Percentiles rank a stretch among this genome's conserved stretches.
These are phyloP conservation scores for Austrolebias charrua DNA, from an alignment of 2,797 vertebrate species.

Conservation along the genomic window DNA sequence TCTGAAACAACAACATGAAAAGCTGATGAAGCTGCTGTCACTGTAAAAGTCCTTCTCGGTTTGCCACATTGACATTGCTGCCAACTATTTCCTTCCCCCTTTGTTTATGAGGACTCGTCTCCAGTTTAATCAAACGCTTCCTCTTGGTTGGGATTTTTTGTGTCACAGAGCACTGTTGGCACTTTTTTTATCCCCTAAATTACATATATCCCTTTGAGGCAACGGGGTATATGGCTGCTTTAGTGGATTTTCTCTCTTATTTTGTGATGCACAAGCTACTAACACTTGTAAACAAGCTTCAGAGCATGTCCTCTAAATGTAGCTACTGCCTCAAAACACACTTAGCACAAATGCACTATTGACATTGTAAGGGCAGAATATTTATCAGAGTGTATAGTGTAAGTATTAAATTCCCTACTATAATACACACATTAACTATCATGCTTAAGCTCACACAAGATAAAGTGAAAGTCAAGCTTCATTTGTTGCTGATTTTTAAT, in stretches of 20 bases:
- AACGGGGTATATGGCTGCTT: constrained; percentile 56
- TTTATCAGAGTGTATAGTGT: constrained; percentile 3
- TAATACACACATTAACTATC: neutral
- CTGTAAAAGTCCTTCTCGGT: constrained; percentile 44
- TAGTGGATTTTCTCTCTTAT: constrained; percentile 48
- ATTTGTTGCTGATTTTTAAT: neutral
- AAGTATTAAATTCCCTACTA: neutral
- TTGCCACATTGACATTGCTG: constrained; percentile 46
- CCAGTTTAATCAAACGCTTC: constrained; percentile 58
- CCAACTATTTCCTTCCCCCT: constrained; percentile 46
- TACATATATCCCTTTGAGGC: constrained; percentile 51
- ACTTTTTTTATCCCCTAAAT: constrained; percentile 47
- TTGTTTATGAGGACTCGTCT: constrained; percentile 49
- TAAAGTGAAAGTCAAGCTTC: constrained; percentile 10
- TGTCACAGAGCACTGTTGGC: constrained; percentile 49
- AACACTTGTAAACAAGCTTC: constrained; percentile 59
- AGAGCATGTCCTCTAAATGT: constrained; percentile 53
- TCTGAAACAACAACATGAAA: constrained; percentile 58
- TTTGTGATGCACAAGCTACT: constrained; percentile 43
- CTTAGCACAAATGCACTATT: constrained; percentile 27
- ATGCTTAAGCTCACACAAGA: constrained; percentile 3
- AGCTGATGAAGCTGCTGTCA: constrained; percentile 60
- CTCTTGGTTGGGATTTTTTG: constrained; percentile 56
- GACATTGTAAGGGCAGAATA: constrained; percentile 7
- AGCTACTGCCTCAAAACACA: constrained; percentile 43